Conservation (phyloP, 2,113 vertebrate genomes). For the Tinamus guttatus region DNA sequence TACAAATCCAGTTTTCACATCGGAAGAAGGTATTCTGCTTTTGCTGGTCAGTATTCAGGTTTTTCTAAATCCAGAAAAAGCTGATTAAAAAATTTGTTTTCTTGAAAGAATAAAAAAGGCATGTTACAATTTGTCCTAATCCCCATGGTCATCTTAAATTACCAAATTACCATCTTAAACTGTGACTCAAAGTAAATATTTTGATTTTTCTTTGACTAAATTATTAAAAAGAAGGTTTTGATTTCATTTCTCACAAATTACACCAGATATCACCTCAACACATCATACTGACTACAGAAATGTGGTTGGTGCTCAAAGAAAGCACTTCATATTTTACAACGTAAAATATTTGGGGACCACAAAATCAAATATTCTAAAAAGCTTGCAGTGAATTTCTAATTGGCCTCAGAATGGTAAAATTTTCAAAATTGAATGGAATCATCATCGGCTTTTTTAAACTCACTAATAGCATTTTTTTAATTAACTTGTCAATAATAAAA, state of each 20-base stretch:
- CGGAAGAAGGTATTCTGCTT: not conserved
- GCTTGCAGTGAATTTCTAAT: conserved; percentile 75
- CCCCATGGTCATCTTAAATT: not conserved
- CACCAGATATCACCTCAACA: not conserved
- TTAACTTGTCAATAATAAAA: conserved; percentile 70
- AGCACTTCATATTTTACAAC: not conserved
- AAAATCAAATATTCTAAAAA: conserved; percentile 4
- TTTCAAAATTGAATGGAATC: conserved; percentile 72
- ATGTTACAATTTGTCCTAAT: not conserved
- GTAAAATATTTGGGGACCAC: not conserved
- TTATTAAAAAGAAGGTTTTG: not conserved
- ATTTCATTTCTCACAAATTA: not conserved
- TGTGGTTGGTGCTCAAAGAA: not conserved
- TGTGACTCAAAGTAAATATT: not conserved
- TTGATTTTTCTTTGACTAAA: not conserved
- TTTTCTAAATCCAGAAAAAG: not conserved
- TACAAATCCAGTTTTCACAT: conserved; percentile 52
- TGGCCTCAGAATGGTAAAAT: conserved; percentile 72
- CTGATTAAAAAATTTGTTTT: not conserved
- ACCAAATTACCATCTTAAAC: not conserved
- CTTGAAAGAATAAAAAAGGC: not conserved
- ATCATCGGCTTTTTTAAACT: conserved; percentile 69
- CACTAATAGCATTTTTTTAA: conserved; percentile 76
- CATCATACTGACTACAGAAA: conserved; percentile 10
- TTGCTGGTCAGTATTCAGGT: not conserved